A percentile compares a stretch with the other conserved stretches of the same genome.
phyloP scores from a whole-genome alignment of 2,113 vertebrate species.

The Syngnathus scovelli region DNA sequence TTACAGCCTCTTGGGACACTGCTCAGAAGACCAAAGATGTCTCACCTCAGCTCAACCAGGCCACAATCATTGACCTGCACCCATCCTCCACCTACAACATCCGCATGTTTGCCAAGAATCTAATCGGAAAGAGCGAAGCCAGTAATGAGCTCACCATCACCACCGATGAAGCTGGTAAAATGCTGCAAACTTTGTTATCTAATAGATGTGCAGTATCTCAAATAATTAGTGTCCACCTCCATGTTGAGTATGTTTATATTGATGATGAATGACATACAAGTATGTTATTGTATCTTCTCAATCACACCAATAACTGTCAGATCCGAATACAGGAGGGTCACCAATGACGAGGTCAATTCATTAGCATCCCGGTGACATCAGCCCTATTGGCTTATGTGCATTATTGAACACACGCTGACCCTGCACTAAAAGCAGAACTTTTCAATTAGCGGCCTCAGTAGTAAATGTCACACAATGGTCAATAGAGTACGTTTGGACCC shows the following conservation, averaged over 20 bases:
- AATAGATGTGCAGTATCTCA: too few species aligned
- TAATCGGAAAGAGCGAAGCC: constrained; percentile 95
- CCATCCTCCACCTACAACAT: constrained; percentile 98
- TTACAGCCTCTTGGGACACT: constrained; percentile 92
- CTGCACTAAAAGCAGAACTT: constrained; percentile 59
- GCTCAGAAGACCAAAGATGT: constrained; percentile 99
- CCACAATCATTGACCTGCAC: constrained; percentile 98
- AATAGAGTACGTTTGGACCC: constrained; percentile 41
- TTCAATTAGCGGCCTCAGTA: constrained; percentile 62
- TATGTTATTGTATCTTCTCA: background rate
- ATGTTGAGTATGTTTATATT: too few species aligned
- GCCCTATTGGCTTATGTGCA: constrained; percentile 49
- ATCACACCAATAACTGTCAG: background rate
- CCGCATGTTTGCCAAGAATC: constrained; percentile 98
- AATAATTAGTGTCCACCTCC: too few species aligned
- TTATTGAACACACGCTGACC: constrained; percentile 66
- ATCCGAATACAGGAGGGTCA: constrained; percentile 11
- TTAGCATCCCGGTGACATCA: constrained; percentile 50
- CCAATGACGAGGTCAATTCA: constrained; percentile 46
- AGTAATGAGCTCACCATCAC: constrained; percentile 98
- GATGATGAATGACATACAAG: background rate
- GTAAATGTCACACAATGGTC: constrained; percentile 63
- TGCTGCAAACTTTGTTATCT: background rate
- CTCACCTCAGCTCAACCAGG: constrained; percentile 96
- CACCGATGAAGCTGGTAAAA: constrained; percentile 92